A percentile compares a stretch with the other conserved stretches of the same genome.
Evolutionary conservation across 2,888 invertebrate genomes (phyloP).

Genomic region (Diabrotica balteata): DNA sequence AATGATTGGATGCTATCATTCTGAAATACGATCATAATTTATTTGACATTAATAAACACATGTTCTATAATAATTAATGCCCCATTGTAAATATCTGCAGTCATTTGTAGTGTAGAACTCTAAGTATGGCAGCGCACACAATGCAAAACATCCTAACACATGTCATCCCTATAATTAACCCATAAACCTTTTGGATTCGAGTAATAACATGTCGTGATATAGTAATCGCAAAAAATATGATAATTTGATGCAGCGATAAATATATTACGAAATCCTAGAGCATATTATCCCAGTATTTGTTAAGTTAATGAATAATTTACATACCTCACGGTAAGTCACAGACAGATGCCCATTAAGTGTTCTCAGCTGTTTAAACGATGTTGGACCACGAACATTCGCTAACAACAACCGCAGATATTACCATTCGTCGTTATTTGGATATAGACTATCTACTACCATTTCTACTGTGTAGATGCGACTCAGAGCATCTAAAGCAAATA

Average conservation of each 20-base stretch:
- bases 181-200: background rate
- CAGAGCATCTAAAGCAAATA: background rate
- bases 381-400: constrained; percentile 2
- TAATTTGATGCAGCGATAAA: constrained; percentile 3
- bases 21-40: constrained; percentile 3
- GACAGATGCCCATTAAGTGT: too few relatives aligned
- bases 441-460: too few relatives aligned
- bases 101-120: constrained; percentile 7
- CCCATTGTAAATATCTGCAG: background rate
- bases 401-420: background rate
- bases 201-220: background rate
- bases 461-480: background rate
- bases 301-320: too few relatives aligned
- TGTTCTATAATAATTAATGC: background rate
- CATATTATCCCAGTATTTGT: background rate
- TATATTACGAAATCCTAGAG: background rate
- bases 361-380: background rate
- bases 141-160: constrained; percentile 8
- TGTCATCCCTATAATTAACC: background rate
- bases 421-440: background rate
- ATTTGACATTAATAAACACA: constrained; percentile 5
- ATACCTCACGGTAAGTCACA: too few relatives aligned
- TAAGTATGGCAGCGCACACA: background rate
- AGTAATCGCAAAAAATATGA: constrained; percentile 1
- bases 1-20: constrained; percentile 7